These are phyloP conservation scores for Plecturocebus donacophilus DNA, from an alignment of 2,113 vertebrate species.

Conservation along the genomic window DNA sequence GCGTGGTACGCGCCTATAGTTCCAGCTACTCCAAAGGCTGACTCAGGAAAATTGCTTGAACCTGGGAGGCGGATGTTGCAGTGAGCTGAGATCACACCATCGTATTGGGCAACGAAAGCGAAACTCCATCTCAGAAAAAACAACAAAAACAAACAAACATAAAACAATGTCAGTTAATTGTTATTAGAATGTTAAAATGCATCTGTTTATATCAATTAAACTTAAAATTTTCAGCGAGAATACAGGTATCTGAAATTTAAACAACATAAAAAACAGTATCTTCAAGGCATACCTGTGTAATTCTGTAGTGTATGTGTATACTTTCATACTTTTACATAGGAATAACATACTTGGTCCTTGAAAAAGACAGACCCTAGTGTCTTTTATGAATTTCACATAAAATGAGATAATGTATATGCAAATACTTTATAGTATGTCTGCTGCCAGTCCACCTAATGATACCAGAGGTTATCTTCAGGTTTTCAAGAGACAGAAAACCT, in stretches of 20 bases:
- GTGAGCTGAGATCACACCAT: too few species aligned
- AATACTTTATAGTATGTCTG: constrained; percentile 14
- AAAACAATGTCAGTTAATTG: neutral
- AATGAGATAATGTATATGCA: neutral
- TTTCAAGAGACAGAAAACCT: constrained; percentile 4
- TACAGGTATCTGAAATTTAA: constrained; percentile 45
- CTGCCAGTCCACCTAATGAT: neutral
- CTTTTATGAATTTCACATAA: constrained; percentile 37
- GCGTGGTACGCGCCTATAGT: too few species aligned
- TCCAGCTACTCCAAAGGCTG: too few species aligned
- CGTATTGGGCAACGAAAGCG: too few species aligned
- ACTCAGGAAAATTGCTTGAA: too few species aligned
- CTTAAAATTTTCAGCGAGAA: constrained; percentile 23
- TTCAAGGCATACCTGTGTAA: neutral
- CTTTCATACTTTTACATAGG: neutral
- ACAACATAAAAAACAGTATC: neutral
- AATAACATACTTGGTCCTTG: neutral
- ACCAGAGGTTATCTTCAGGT: neutral
- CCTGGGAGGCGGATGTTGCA: too few species aligned
- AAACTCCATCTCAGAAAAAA: too few species aligned
- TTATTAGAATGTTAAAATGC: constrained; percentile 42
- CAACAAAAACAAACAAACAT: too few species aligned
- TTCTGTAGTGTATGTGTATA: neutral
- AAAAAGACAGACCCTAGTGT: neutral
- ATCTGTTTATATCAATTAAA: constrained; percentile 1